Percentiles rank a stretch among this genome's conserved stretches.
These are phyloP conservation scores for Drosophila nebulosa DNA, from an alignment of 1,140 invertebrate species.

Conservation along the genomic window DNA sequence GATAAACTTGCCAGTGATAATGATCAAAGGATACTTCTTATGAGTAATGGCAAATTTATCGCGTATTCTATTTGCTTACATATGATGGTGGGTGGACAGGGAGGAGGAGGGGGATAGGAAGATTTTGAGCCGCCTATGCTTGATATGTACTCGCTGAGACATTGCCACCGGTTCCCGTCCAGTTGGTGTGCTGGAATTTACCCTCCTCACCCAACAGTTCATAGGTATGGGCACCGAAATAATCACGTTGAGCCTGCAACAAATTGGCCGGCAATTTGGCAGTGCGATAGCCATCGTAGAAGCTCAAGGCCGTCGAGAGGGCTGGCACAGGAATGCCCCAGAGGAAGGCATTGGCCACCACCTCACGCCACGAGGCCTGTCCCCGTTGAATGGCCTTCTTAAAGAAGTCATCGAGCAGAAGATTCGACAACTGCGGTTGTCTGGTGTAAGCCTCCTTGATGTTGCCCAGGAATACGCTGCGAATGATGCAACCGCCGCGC, in stretches of 20 bases:
- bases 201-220: slow-evolving; percentile 94
- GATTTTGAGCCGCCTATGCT: slow-evolving; percentile 86
- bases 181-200: slow-evolving; percentile 97
- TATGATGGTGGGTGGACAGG: no score
- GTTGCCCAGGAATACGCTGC: slow-evolving; percentile 95
- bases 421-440: slow-evolving; percentile 93
- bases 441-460: slow-evolving; percentile 98
- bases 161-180: slow-evolving; percentile 98
- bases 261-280: slow-evolving; percentile 93
- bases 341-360: slow-evolving; percentile 85
- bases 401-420: slow-evolving; percentile 98
- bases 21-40: background rate
- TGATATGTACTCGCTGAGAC: slow-evolving; percentile 97
- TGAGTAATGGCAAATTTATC: background rate
- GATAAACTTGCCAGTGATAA: background rate
- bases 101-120: no score
- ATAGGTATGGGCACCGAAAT: slow-evolving; percentile 99
- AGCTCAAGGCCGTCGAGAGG: slow-evolving; percentile 95
- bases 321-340: slow-evolving; percentile 96
- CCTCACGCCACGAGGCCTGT: slow-evolving; percentile 88
- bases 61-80: no score
- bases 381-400: slow-evolving; percentile 89
- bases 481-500: slow-evolving; percentile 98
- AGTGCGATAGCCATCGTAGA: slow-evolving; percentile 97
- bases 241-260: slow-evolving; percentile 98